These are phyloP conservation scores for Elegia similella DNA, from an alignment of 2,888 invertebrate genomes.

Conservation along the genomic window DNA sequence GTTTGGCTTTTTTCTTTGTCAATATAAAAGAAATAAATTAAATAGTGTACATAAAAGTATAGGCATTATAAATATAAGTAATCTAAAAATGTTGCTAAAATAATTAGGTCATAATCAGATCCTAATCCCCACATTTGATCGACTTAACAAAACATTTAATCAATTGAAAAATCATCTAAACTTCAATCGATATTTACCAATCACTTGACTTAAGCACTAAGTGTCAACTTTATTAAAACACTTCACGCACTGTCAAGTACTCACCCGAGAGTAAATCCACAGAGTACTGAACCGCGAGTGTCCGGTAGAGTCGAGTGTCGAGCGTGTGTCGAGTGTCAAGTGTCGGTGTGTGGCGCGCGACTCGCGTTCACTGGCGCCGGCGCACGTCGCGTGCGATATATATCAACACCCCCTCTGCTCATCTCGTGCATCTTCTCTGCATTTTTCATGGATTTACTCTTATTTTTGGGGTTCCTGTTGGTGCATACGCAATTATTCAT, in stretches of 20 bases:
- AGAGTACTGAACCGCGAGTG: not conserved
- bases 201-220: not conserved
- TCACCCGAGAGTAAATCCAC: conserved; percentile 4
- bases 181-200: not conserved
- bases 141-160: not conserved
- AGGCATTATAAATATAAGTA: no score
- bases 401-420: conserved; percentile 11
- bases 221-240: not conserved
- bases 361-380: not conserved
- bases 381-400: conserved; percentile 5
- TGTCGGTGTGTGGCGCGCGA: not conserved
- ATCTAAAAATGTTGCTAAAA: not conserved
- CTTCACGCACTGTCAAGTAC: conserved; percentile 4
- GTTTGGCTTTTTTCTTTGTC: no score
- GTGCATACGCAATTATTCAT: no score
- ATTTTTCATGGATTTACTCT: not conserved
- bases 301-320: not conserved
- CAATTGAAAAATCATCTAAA: not conserved
- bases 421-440: not conserved
- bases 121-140: not conserved
- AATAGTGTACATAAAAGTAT: no score
- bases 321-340: not conserved
- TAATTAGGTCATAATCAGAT: not conserved
- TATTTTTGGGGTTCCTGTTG: no score
- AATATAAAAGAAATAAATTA: no score